Conservation (phyloP, 1,140 invertebrate genomes). For the Atta texana region DNA sequence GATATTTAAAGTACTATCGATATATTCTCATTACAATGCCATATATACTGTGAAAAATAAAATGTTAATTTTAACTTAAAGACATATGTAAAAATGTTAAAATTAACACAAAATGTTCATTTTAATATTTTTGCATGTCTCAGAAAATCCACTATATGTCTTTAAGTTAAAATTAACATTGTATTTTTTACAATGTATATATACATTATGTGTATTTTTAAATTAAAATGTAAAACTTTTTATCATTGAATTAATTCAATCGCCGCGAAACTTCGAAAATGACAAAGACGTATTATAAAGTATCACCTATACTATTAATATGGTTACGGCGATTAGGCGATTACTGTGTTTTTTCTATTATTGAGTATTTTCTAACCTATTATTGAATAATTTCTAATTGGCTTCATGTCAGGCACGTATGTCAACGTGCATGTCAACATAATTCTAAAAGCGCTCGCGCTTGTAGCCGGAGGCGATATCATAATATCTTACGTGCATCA, state of each 20-base stretch:
- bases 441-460: neutral
- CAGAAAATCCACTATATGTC: too few species aligned
- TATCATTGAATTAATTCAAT: neutral
- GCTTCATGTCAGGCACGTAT: neutral
- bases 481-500: conserved; percentile 67
- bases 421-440: conserved; percentile 12
- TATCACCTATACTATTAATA: too few species aligned
- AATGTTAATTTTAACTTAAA: too few species aligned
- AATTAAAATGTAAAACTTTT: conserved; percentile 2
- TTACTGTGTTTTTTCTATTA: neutral
- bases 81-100: too few species aligned
- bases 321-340: neutral
- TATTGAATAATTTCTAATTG: conserved; percentile 35
- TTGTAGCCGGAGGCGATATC: conserved; percentile 37
- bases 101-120: too few species aligned
- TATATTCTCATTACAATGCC: neutral
- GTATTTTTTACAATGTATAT: too few species aligned
- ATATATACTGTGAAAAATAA: too few species aligned
- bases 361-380: neutral
- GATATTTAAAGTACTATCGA: neutral
- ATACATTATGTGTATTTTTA: neutral
- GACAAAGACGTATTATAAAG: neutral
- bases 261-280: neutral
- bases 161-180: too few species aligned
- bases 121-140: too few species aligned